A percentile compares a stretch with the other conserved stretches of the same genome.
These are phyloP conservation scores for Xanthia icteritia DNA, from an alignment of 2,888 invertebrate species.

Conservation along the genomic window DNA sequence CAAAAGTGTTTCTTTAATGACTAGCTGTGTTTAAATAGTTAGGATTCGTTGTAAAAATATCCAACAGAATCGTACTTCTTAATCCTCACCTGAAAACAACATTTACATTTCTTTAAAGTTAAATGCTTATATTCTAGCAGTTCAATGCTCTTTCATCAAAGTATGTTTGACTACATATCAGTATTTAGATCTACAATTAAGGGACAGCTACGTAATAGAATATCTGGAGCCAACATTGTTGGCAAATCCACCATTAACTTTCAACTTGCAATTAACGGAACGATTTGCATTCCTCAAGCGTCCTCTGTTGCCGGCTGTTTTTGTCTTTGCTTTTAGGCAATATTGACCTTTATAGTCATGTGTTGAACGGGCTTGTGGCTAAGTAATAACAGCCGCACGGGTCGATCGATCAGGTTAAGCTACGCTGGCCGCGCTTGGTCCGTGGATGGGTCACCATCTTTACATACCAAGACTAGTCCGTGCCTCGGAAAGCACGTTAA, in stretches of 20 bases:
- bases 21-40: neutral
- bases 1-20: constrained; percentile 18
- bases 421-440: too few relatives aligned
- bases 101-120: neutral
- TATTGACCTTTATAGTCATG: neutral
- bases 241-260: constrained; percentile 15
- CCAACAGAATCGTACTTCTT: neutral
- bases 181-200: neutral
- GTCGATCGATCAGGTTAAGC: too few relatives aligned
- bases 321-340: constrained; percentile 4
- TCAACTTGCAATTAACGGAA: constrained; percentile 27
- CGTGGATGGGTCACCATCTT: too few relatives aligned
- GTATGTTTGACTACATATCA: neutral
- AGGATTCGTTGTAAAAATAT: neutral
- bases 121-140: neutral
- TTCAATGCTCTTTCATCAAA: neutral
- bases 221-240: constrained; percentile 8
- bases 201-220: neutral
- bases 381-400: too few relatives aligned
- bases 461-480: too few relatives aligned
- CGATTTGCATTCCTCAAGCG: constrained; percentile 1
- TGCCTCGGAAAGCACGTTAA: too few relatives aligned
- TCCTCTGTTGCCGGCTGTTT: neutral
- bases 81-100: neutral
- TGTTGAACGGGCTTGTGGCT: too few relatives aligned